A percentile compares a stretch with the other conserved stretches of the same genome.
Conservation (phyloP, 2,797 vertebrate species). For the Cuniculus paca region DNA sequence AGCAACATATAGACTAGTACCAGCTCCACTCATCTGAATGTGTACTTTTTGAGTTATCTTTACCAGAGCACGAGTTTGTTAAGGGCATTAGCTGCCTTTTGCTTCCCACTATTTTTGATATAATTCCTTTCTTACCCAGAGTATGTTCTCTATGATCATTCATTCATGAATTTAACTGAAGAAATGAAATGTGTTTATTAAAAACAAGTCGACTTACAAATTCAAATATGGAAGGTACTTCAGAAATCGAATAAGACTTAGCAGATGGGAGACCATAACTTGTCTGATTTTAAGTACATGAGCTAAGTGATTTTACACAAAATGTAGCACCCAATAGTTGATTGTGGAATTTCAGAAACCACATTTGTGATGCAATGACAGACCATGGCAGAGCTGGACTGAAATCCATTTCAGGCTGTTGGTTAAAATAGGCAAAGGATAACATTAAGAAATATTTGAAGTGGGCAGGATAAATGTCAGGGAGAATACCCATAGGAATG, state of each 20-base stretch:
- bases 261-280: not conserved
- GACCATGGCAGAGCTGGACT: conserved; percentile 60
- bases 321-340: conserved; percentile 34
- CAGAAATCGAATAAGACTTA: not conserved
- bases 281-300: conserved; percentile 54
- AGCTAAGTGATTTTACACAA: conserved; percentile 60
- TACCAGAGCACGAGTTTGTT: not conserved
- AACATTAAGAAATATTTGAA: conserved; percentile 72
- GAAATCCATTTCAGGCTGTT: not conserved
- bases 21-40: not conserved
- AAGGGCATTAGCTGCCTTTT: not conserved
- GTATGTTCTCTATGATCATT: not conserved
- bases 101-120: not conserved
- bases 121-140: not conserved
- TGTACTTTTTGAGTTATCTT: not conserved
- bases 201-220: conserved; percentile 8
- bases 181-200: not conserved
- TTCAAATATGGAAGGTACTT: not conserved
- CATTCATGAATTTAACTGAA: conserved; percentile 26
- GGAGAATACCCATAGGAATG: conserved; percentile 35
- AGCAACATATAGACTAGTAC: not conserved
- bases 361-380: conserved; percentile 49
- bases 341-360: conserved; percentile 79
- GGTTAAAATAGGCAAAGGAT: conserved; percentile 77
- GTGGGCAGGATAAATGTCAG: conserved; percentile 68